A percentile compares a stretch with the other conserved stretches of the same genome.
Conservation (phyloP, 2,888 invertebrate species). For the Aradus depressus region DNA sequence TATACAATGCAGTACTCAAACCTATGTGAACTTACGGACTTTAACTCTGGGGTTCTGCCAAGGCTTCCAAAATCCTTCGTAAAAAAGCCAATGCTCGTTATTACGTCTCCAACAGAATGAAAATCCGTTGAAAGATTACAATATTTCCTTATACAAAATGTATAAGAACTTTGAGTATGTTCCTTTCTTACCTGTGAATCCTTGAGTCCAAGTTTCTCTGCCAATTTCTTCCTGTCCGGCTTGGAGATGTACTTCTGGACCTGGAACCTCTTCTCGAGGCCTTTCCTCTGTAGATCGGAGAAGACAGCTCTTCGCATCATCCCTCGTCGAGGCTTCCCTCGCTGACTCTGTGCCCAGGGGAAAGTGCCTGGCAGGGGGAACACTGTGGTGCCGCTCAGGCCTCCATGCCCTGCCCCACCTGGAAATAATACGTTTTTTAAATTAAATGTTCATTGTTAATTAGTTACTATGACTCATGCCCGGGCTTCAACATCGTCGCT, state of each 20-base stretch:
- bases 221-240: constrained; percentile 92
- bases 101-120: too few species aligned
- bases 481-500: too few species aligned
- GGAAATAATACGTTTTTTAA: constrained; percentile 5
- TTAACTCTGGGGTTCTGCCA: too few species aligned
- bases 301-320: constrained; percentile 97
- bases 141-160: too few species aligned
- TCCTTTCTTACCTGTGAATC: constrained; percentile 77
- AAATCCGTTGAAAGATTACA: too few species aligned
- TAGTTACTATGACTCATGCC: too few species aligned
- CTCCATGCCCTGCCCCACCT: constrained; percentile 33
- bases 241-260: constrained; percentile 98
- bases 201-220: constrained; percentile 89
- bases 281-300: constrained; percentile 89
- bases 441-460: constrained; percentile 1
- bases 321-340: constrained; percentile 86
- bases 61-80: too few species aligned
- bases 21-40: too few species aligned
- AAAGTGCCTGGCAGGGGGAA: constrained; percentile 47
- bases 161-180: too few species aligned
- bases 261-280: constrained; percentile 89
- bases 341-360: constrained; percentile 82
- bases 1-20: too few species aligned
- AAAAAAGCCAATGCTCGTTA: too few species aligned
- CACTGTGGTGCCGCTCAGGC: constrained; percentile 36